phyloP scores from a whole-genome alignment of 2,888 invertebrate species.

The Halictus ligatus region DNA sequence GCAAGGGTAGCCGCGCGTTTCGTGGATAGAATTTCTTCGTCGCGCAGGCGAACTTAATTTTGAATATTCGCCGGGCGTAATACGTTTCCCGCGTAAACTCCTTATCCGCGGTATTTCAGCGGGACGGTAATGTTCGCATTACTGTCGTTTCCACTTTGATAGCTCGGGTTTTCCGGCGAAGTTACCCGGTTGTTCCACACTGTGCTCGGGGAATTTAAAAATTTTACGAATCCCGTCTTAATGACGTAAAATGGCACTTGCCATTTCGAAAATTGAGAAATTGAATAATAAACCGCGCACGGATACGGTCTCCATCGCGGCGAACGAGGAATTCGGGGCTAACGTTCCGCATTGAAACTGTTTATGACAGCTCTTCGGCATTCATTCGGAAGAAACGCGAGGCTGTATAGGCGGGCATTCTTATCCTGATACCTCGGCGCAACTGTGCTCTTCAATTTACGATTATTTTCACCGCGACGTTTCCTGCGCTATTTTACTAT shows the following conservation, averaged over 20 bases:
- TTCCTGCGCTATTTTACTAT: neutral
- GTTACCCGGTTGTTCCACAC: neutral
- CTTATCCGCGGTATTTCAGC: slow-evolving; percentile 28
- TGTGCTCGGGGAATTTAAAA: neutral
- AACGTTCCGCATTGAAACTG: slow-evolving; percentile 6
- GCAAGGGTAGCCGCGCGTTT: neutral
- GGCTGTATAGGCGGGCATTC: neutral
- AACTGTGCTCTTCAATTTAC: slow-evolving; percentile 26
- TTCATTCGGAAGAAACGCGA: neutral
- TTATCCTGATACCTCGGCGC: neutral
- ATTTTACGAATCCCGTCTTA: neutral
- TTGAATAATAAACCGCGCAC: neutral
- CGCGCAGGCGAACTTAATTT: slow-evolving; percentile 43
- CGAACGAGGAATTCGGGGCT: neutral
- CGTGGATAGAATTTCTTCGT: slow-evolving; percentile 48
- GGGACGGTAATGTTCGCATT: neutral
- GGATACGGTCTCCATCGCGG: neutral
- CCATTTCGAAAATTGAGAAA: neutral
- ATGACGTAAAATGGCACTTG: neutral
- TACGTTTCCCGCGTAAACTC: slow-evolving; percentile 34
- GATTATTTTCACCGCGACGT: neutral
- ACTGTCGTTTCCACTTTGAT: slow-evolving; percentile 24
- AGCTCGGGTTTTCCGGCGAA: neutral
- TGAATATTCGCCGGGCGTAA: slow-evolving; percentile 45
- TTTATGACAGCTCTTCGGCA: slow-evolving; percentile 20